Base-by-base conservation (phyloP, 2,888 invertebrate species). In the Shargacucullia verbasci region DNA sequence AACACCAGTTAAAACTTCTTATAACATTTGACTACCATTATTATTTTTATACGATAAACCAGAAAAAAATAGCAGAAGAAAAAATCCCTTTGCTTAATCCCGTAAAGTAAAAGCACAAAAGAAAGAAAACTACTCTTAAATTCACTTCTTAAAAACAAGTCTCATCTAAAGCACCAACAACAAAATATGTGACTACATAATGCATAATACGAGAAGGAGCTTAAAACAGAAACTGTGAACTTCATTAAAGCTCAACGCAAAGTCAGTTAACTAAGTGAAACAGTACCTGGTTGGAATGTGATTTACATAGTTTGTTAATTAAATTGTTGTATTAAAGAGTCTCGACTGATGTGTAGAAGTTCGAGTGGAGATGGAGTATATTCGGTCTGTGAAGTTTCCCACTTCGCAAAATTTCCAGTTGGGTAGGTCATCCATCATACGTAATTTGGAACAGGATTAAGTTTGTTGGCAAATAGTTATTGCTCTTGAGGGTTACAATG, bases 231-330 rank as follows among this genome's bases (percentile, higher is more conserved):
- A 63, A 54, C 47, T 54, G 9, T 11, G 12, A 71, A 74, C 64
- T 64, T 48, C 34, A 57, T 71, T 63, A 75, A 59, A 52, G 13
- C 50, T 43, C 6, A 38, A 46, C 47, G 47, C 47, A 41, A 44
- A 75, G 72, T 60, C 57, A 54, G 43, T 35, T 47, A 47, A 65
- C 57, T 55, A 55, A 71, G 53, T 62, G 47, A 60, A 60, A 71
- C 62, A 57, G 49, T 62, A 62, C 63, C 56, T 61, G 75, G 11
- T 38, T 15, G 49, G 41, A 53, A 53, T 70, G 46, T 50, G 59
- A 70, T 67, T 70, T 60, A 38, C 67, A 60, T 60, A 60, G 71
- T 69, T 71, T 27, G 46, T 49, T 67, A 60, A 71, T 69, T 69
- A 66, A 71, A 69, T 71, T 69, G 49, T 55, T 59, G 52, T 50